Base-by-base conservation (phyloP, 2,888 invertebrate species). In the Arctia plantaginis region DNA sequence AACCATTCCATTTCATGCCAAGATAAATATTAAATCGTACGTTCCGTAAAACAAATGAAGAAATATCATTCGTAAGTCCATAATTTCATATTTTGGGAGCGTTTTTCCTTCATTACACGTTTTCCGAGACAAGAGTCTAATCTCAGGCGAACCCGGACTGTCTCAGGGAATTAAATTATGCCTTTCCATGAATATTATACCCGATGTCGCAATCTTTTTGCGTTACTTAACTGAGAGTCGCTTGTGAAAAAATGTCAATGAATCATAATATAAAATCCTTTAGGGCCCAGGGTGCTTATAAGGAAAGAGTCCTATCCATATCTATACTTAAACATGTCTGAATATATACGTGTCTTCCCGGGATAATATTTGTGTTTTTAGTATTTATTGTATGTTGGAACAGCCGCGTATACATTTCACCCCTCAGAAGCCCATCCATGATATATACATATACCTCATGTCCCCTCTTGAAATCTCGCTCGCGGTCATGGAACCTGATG, bases 101-200 rank as follows among this genome's bases (percentile, higher is more conserved):
- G 86, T 91, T 93, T 91, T 92, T 87, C 90, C 90, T 93, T 92
- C 91, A 92, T 94, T 93, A 93, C 91, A 89, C 90, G 88, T 91
- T 93, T 91, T 89, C 86, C 85, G 87, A 91, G 91, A 93, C 92
- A 92, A 91, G 90, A 90, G 87, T 86, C 90, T 93, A 93, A 94
- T 94, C 93, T 92, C 87, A 80, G 82, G 86, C 85, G 88, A 82
- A 87, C 89, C 87, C 88, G 85, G 88, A 83, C 91, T 92, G 93
- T 94, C 93, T 90, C 88, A 73, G 77, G 41, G 91, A 94, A 95
- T 95, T 92, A 94, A 95, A 94, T 95, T 94, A 95, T 94, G 91
- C 83, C 88, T 93, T 95, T 93, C 90, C 93, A 95, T 95, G 95
- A 95, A 95, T 95, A 95, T 95, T 95, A 94, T 92, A 95, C 90